Percentiles rank a stretch among this genome's conserved stretches.
Conservation (phyloP, 2,888 invertebrate species). For the Agrotis ipsilon region DNA sequence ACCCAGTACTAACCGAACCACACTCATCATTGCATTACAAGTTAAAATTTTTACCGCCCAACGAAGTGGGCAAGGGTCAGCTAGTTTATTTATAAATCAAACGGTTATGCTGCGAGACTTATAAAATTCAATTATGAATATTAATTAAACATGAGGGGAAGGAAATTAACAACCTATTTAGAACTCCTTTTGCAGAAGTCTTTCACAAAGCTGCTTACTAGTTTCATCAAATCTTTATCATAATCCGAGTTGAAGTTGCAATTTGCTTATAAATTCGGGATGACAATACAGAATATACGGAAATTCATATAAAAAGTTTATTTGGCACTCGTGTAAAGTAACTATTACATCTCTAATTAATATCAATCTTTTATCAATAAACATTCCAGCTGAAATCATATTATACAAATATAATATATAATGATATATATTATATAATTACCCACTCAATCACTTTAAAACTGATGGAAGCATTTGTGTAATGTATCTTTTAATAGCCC, state of each 20-base stretch:
- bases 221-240: background rate
- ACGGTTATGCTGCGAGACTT: background rate
- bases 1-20: too few relatives aligned
- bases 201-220: background rate
- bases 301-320: slow-evolving; percentile 14
- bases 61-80: too few relatives aligned
- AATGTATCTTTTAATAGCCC: slow-evolving; percentile 32
- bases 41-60: too few relatives aligned
- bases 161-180: background rate
- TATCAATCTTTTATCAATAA: background rate
- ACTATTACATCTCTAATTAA: background rate
- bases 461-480: slow-evolving; percentile 24
- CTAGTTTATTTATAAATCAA: background rate
- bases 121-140: background rate
- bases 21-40: too few relatives aligned
- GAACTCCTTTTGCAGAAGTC: background rate
- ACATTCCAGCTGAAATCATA: background rate
- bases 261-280: background rate
- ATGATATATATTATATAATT: slow-evolving; percentile 3
- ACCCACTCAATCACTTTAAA: slow-evolving; percentile 5
- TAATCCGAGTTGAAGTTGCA: background rate
- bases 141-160: background rate
- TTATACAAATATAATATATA: background rate
- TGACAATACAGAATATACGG: background rate
- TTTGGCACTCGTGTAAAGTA: background rate